Evolutionary conservation across 2,888 invertebrate species (phyloP).

Genomic region (Acheta domesticus): DNA sequence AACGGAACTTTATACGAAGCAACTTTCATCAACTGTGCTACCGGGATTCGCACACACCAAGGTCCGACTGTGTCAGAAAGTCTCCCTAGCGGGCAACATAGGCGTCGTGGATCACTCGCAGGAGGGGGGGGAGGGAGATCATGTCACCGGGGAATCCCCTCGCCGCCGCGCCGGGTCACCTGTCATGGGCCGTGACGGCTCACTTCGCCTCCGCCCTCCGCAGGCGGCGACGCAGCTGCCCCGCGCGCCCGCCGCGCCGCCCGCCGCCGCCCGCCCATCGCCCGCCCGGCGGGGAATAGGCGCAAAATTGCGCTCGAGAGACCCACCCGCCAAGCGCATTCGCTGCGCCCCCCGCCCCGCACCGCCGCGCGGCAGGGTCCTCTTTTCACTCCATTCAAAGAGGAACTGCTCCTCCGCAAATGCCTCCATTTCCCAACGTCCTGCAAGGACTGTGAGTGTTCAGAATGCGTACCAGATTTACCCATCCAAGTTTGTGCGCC

Average conservation of each 20-base stretch:
- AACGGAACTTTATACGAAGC: too few relatives aligned
- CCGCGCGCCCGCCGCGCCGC: slow-evolving; percentile 3
- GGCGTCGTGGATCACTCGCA: neutral
- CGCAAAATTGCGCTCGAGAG: slow-evolving; percentile 33
- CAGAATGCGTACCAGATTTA: too few relatives aligned
- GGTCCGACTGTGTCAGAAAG: too few relatives aligned
- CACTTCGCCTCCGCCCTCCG: neutral
- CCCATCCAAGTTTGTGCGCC: too few relatives aligned
- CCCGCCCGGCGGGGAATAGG: slow-evolving; percentile 20
- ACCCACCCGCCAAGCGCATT: slow-evolving; percentile 20
- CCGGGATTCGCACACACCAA: too few relatives aligned
- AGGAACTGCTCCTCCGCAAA: too few relatives aligned
- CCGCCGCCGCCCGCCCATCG: too few relatives aligned
- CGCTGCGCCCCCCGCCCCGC: neutral
- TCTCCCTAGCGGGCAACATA: neutral
- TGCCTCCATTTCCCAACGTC: too few relatives aligned
- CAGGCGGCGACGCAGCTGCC: slow-evolving; percentile 19
- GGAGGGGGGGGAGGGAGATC: neutral
- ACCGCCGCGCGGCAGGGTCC: too few relatives aligned
- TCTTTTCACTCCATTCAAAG: too few relatives aligned
- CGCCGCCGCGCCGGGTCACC: neutral
- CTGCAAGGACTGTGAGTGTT: too few relatives aligned
- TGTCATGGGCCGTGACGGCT: neutral
- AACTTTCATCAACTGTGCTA: too few relatives aligned
- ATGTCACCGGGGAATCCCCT: neutral